These are phyloP conservation scores for Tachuris rubrigastra DNA, from an alignment of 2,113 vertebrate species.

Conservation along the genomic window DNA sequence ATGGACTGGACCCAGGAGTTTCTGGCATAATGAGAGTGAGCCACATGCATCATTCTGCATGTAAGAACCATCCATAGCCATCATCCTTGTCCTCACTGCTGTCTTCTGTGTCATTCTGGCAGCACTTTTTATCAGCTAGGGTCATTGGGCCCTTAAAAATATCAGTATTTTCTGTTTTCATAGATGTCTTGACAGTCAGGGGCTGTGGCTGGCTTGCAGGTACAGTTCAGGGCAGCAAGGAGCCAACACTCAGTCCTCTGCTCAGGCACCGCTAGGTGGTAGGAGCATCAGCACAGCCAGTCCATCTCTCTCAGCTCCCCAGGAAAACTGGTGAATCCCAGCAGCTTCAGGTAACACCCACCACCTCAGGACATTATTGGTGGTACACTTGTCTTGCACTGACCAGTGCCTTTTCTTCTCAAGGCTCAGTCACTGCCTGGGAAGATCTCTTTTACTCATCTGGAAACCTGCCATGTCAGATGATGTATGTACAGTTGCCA, in stretches of 20 bases:
- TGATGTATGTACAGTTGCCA: accelerated
- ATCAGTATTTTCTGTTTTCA: not conserved
- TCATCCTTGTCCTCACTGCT: not conserved
- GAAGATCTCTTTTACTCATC: not conserved
- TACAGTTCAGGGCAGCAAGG: not conserved
- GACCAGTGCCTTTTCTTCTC: not conserved
- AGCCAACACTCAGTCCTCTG: not conserved
- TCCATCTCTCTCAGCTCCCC: not conserved
- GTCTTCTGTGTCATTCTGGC: not conserved
- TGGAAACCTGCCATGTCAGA: not conserved
- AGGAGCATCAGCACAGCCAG: not conserved
- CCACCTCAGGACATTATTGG: not conserved
- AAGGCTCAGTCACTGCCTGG: not conserved
- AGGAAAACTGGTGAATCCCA: not conserved
- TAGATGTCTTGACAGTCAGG: not conserved
- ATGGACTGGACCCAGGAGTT: not conserved
- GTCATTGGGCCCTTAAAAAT: not conserved
- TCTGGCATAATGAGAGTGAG: not conserved
- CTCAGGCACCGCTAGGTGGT: not conserved
- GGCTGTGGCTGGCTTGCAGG: not conserved
- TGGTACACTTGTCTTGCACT: not conserved
- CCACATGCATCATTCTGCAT: not conserved
- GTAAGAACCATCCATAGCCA: not conserved
- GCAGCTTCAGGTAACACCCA: not conserved
- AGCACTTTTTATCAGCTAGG: not conserved